These are phyloP conservation scores for Zhuqinia jingwanae DNA, from an alignment of 2,888 invertebrate species.

Conservation along the genomic window DNA sequence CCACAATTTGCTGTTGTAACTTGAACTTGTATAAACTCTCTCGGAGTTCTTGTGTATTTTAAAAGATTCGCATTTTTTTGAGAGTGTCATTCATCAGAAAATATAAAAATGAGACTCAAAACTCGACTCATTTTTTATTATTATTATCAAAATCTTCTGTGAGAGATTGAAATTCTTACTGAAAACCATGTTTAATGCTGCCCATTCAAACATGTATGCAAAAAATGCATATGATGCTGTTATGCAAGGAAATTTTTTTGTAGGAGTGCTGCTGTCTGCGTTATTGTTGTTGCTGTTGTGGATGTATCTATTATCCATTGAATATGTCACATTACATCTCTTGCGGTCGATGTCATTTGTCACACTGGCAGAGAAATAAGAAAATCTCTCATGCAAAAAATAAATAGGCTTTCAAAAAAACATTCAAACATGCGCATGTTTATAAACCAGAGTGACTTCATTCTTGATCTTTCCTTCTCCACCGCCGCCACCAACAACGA, in stretches of 20 bases:
- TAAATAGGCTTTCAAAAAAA: neutral
- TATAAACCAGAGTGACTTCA: slow-evolving; percentile 37
- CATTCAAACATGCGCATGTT: too few species aligned
- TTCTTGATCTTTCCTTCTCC: slow-evolving; percentile 38
- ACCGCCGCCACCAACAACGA: neutral
- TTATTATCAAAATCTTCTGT: slow-evolving; percentile 7
- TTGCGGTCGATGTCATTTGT: slow-evolving; percentile 62
- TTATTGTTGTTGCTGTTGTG: neutral
- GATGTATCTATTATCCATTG: slow-evolving; percentile 27
- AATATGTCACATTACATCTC: neutral
- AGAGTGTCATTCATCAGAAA: neutral
- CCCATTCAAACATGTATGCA: too few species aligned
- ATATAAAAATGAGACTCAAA: neutral
- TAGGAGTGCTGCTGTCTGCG: neutral
- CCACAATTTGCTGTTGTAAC: too few species aligned
- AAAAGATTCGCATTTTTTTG: too few species aligned
- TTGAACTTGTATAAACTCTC: too few species aligned
- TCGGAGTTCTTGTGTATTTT: too few species aligned
- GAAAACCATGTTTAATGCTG: slow-evolving; percentile 33
- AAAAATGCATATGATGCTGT: too few species aligned
- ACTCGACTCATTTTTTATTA: neutral
- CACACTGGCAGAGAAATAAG: slow-evolving; percentile 33
- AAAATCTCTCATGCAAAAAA: neutral
- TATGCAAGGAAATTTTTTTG: neutral
- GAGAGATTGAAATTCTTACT: neutral